Evolutionary conservation across 2,113 vertebrate species (phyloP).

Genomic region (Crotalus tigris): DNA sequence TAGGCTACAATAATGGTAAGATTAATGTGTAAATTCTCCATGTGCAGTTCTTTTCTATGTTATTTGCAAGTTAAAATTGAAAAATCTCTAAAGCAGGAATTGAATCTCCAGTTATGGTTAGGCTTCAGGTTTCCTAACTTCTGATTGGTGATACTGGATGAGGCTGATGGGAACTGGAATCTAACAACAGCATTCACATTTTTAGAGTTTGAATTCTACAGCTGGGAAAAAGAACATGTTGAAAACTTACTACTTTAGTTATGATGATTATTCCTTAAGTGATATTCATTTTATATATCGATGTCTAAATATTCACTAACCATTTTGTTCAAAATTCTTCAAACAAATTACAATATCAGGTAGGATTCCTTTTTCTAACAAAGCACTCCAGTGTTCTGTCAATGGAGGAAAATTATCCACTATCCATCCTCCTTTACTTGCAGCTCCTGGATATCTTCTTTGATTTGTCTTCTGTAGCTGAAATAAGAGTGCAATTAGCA

Average conservation of each 20-base stretch:
- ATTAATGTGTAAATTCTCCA: not conserved
- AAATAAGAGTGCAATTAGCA: slow-evolving; percentile 35
- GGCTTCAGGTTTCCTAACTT: not conserved
- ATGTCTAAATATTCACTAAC: slow-evolving; percentile 67
- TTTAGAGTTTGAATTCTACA: not conserved
- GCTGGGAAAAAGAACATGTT: not conserved
- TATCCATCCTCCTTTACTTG: slow-evolving; percentile 82
- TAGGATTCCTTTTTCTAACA: slow-evolving; percentile 69
- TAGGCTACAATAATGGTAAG: not conserved
- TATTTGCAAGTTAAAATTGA: not conserved
- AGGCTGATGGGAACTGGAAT: not conserved
- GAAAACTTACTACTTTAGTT: not conserved
- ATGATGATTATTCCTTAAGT: not conserved
- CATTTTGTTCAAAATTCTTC: slow-evolving; percentile 67
- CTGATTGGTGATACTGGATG: not conserved
- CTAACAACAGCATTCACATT: not conserved
- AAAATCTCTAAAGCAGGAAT: not conserved
- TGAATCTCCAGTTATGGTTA: not conserved
- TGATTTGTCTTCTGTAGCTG: slow-evolving; percentile 70
- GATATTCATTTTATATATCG: slow-evolving; percentile 16
- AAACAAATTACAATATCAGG: slow-evolving; percentile 84
- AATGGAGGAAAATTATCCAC: slow-evolving; percentile 84
- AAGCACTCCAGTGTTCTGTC: slow-evolving; percentile 69
- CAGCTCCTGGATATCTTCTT: slow-evolving; percentile 65
- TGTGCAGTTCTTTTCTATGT: not conserved